Evolutionary conservation across 2,888 invertebrate species (phyloP), one percentile per base, ranked within the genome.

Genomic region (Rhingia campestris): DNA sequence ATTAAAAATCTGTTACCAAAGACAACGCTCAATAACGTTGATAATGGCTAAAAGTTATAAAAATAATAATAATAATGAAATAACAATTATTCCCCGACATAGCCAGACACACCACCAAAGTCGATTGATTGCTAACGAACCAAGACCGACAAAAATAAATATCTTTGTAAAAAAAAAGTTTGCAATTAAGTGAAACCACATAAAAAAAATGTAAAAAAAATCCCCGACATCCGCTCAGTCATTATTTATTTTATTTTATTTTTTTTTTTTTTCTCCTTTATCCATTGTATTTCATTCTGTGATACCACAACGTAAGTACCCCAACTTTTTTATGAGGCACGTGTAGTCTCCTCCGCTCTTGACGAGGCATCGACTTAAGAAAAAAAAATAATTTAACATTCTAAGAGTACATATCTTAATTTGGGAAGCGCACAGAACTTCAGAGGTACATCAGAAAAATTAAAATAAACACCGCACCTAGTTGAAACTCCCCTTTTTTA

Each of bases 151-250:
- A 63, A 54, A 66, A 75, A 75, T 66, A 74, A 69, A 61, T 39
- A 69, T 70, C 14, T 61, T 45, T 41, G 49, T 45, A n/a, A 51
- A 58, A 45, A n/a, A 54, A 72, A 59, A 59, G 47, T 70, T 77
- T 77, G 72, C 79, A 79, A 79, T 79, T 72, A 79, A 79, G 32
- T 66, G 58, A 72, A 77, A 77, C 69, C 70, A 6, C 49, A 76
- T 41, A 70, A 22, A 22, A n/a, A 22, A 22, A 22, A 22, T 22
- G 22, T 22, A 79, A 79, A 77, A 54, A 49, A 69, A 70, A 77
- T 14, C 33, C 43, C 70, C 70, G 63, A 72, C 72, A 79, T 79
- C 79, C 79, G 79, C 30, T 70, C 49, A 49, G 49, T 72, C 72
- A 59, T 69, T 70, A 37, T 49, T 35, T 9, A 10, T 54, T 73